Base-by-base conservation (phyloP, 1,140 invertebrate species). In the Dolichoris vasculosae region DNA sequence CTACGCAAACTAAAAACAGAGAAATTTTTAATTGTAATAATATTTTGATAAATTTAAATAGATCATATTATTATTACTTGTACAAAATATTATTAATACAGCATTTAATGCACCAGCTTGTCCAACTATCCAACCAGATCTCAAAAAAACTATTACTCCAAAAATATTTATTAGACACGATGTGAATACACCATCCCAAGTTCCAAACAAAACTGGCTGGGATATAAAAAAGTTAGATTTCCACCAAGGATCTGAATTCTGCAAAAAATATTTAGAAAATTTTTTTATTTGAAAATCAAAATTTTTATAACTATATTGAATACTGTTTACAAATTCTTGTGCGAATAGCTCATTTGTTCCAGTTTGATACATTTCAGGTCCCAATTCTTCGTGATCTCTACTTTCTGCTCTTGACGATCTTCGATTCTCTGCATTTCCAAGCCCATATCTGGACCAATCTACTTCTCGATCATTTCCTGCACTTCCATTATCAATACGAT, bases 141-240 rank as follows among this genome's bases (percentile, higher is more conserved):
- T 94, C 46, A 99, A 94, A 93, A 99, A 99, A 84, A 99, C 98
- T 91, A 99, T 98, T 2, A 99, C 98, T 89, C 98, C 98, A 94
- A 99, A 98, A 48, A 99, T 98, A 93, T 99, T 99, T 89, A 99
- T 98, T 89, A 99, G 95, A 90, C 97, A 98, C 59, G 96, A 96
- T 85, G 98, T 98, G 91, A 98, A 99, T 20, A 99, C 98, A 87
- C 98, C 98, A 94, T 99, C 98, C 98, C 98, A 99, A 3, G 98
- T 98, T 26, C 98, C 98, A 95, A 99, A 99, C 35, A 99, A 94
- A 75, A 99, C 97, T 73, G 98, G 98, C 91, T 98, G 96, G 48
- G 97, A 97, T 91, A 98, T 96, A 89, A 98, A 98, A 91, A 98
- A 98, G 90, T 98, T 97, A 38, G 97, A 97, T 93, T 97, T 97